phyloP scores from a whole-genome alignment of 1,140 invertebrate genomes.

The Armadillidium nasatum region DNA sequence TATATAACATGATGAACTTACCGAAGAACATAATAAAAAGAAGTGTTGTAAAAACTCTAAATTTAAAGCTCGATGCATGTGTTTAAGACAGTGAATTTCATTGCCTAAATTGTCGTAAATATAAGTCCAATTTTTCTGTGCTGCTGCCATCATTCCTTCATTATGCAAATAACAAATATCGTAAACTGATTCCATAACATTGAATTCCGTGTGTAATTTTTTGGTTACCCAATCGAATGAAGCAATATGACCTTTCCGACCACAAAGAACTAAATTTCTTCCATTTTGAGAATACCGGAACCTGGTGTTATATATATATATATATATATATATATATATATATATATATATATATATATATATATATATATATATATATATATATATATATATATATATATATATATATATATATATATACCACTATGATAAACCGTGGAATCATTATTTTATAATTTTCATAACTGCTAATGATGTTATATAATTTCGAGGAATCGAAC shows the following conservation, averaged over 20 bases:
- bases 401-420: too few species aligned
- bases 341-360: neutral
- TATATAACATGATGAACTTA: slow-evolving; percentile 51
- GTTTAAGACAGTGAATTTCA: slow-evolving; percentile 93
- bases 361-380: slow-evolving; percentile 11
- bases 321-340: neutral
- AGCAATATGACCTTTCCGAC: slow-evolving; percentile 86
- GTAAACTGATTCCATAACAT: slow-evolving; percentile 92
- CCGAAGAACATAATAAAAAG: slow-evolving; percentile 82
- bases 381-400: slow-evolving; percentile 27
- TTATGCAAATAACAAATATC: slow-evolving; percentile 88
- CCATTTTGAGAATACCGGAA: slow-evolving; percentile 91
- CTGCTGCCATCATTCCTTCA: slow-evolving; percentile 95
- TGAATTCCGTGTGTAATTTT: slow-evolving; percentile 88
- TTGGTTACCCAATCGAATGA: slow-evolving; percentile 98
- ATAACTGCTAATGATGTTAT: too few species aligned
- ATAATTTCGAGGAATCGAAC: too few species aligned
- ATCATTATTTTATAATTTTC: too few species aligned
- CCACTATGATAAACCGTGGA: too few species aligned
- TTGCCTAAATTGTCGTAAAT: slow-evolving; percentile 96
- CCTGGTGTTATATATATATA: too few species aligned
- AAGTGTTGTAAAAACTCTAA: slow-evolving; percentile 97
- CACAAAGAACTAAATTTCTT: slow-evolving; percentile 80
- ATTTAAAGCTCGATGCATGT: slow-evolving; percentile 67
- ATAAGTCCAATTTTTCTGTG: slow-evolving; percentile 94